These are phyloP conservation scores for Eublepharis macularius DNA, from an alignment of 2,113 vertebrate genomes.

Conservation along the genomic window DNA sequence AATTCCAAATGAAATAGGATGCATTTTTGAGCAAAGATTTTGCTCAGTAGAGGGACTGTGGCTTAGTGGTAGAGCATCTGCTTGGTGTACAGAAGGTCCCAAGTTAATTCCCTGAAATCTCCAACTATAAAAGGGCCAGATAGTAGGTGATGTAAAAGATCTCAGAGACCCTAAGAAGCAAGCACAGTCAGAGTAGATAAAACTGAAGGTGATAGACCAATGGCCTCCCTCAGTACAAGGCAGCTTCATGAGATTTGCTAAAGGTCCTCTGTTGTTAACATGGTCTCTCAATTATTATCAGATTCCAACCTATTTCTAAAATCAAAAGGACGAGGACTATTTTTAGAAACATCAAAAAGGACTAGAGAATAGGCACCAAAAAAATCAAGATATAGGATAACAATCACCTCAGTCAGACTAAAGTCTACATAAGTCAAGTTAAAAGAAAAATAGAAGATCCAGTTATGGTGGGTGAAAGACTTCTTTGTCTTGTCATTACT, in stretches of 20 bases:
- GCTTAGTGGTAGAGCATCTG: no score
- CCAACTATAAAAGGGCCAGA: no score
- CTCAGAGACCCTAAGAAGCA: no score
- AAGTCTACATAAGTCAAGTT: neutral
- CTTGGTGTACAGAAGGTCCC: no score
- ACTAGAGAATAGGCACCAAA: neutral
- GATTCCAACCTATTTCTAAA: neutral
- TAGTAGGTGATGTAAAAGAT: no score
- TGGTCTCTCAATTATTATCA: neutral
- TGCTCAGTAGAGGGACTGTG: neutral
- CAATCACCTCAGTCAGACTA: neutral
- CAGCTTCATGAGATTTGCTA: neutral
- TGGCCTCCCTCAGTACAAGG: neutral
- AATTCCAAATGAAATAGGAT: neutral
- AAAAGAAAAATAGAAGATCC: neutral
- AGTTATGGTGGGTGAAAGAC: neutral
- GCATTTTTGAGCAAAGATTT: neutral
- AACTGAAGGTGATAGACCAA: no score
- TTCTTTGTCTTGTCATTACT: conserved; percentile 11
- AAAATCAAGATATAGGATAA: neutral
- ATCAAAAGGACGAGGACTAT: neutral
- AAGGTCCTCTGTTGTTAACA: neutral
- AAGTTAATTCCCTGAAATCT: no score
- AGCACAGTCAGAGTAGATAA: no score
- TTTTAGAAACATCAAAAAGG: neutral